Evolutionary conservation across 2,113 vertebrate species (phyloP).

Genomic region (Marmota monax): DNA sequence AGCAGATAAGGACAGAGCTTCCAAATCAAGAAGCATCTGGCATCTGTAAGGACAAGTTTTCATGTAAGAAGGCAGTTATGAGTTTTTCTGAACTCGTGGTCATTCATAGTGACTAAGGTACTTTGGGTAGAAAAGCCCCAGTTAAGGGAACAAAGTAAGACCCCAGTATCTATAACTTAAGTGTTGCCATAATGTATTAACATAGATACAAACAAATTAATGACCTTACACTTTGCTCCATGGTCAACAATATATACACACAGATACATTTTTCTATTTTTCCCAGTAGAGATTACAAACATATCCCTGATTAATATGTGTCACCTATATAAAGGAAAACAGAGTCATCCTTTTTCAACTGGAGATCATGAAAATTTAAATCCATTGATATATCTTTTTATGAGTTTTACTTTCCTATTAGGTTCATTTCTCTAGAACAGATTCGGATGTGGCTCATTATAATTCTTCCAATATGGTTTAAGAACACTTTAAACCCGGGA

Average conservation of each 20-base stretch:
- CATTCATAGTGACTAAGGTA: background rate
- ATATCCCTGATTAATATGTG: background rate
- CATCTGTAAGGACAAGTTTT: no score
- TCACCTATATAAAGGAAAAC: background rate
- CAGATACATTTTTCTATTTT: background rate
- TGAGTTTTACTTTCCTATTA: background rate
- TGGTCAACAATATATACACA: background rate
- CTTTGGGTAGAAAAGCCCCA: background rate
- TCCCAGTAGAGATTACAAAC: background rate
- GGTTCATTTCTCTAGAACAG: no score
- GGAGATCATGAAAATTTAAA: background rate
- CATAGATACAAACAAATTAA: background rate
- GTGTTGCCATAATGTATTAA: background rate
- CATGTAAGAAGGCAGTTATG: background rate
- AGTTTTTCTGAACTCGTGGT: background rate
- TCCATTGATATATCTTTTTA: background rate
- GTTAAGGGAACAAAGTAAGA: background rate
- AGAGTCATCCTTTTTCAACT: background rate
- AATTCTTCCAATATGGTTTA: background rate
- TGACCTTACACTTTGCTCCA: background rate
- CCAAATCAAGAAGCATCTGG: background rate
- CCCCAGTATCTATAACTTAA: no score
- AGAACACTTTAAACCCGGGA: background rate
- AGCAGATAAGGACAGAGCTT: background rate
- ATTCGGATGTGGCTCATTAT: background rate